phyloP scores from a whole-genome alignment of 1,140 invertebrate species.

The Acyrthosiphon pisum region DNA sequence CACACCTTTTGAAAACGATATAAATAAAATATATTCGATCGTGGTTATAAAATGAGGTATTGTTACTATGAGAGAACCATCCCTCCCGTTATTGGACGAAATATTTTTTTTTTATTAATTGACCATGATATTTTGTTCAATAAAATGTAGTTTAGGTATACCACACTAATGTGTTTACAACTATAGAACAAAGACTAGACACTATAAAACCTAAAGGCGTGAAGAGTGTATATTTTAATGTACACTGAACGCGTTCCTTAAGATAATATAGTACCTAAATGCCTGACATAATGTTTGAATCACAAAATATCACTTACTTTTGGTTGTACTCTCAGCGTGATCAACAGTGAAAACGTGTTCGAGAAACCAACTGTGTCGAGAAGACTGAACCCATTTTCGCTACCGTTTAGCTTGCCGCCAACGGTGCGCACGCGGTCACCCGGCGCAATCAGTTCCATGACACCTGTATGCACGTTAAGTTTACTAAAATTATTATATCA shows the following conservation, averaged over 20 bases:
- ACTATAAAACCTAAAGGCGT: too few species aligned
- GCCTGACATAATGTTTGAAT: background rate
- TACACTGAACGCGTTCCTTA: too few species aligned
- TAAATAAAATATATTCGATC: background rate
- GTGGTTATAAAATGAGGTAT: background rate
- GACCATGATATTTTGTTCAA: too few species aligned
- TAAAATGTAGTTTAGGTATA: too few species aligned
- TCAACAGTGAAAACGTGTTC: slow-evolving; percentile 28
- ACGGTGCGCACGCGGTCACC: slow-evolving; percentile 7
- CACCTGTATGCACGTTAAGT: background rate
- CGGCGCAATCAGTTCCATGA: slow-evolving; percentile 28
- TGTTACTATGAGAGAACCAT: too few species aligned
- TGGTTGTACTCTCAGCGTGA: slow-evolving; percentile 35
- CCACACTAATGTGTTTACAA: too few species aligned
- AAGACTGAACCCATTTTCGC: slow-evolving; percentile 24
- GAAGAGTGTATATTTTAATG: too few species aligned
- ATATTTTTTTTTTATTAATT: too few species aligned
- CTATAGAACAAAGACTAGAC: too few species aligned
- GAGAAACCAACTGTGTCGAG: background rate
- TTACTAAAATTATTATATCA: background rate
- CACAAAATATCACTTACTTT: background rate
- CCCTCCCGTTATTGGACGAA: too few species aligned
- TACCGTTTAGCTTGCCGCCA: slow-evolving; percentile 11
- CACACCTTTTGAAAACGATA: background rate
- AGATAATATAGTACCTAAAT: too few species aligned